These are phyloP conservation scores for Pristionchus exspectatus DNA, from an alignment of 2,888 invertebrate genomes.

Conservation along the genomic window DNA sequence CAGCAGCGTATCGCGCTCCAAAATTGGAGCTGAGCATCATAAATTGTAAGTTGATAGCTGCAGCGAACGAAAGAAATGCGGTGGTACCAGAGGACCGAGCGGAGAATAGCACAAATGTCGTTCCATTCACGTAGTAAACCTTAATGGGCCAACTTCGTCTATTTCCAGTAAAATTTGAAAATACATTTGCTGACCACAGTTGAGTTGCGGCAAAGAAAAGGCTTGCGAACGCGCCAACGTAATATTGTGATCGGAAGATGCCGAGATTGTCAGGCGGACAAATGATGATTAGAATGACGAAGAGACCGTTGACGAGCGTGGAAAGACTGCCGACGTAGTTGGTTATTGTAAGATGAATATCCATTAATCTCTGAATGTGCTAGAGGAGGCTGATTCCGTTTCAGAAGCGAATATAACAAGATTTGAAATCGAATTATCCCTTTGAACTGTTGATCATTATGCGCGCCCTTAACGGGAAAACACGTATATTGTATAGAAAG, in stretches of 20 bases:
- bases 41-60: neutral
- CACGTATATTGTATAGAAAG: neutral
- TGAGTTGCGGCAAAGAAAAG: slow-evolving; percentile 12
- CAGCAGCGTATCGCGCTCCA: neutral
- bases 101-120: neutral
- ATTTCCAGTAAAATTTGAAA: neutral
- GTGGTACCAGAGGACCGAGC: neutral
- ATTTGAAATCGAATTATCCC: neutral
- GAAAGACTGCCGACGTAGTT: neutral
- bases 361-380: neutral
- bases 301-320: neutral
- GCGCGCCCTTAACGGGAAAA: neutral
- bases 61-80: neutral
- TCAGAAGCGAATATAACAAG: neutral
- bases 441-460: neutral
- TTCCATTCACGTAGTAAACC: neutral
- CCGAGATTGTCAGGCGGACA: neutral
- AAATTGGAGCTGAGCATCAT: neutral
- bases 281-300: neutral
- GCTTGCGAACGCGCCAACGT: neutral
- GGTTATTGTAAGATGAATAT: neutral
- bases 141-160: neutral
- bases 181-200: slow-evolving; percentile 4
- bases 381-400: too few species aligned
- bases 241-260: neutral